phyloP scores from a whole-genome alignment of 2,888 invertebrate species.

The Agrochola macilenta region DNA sequence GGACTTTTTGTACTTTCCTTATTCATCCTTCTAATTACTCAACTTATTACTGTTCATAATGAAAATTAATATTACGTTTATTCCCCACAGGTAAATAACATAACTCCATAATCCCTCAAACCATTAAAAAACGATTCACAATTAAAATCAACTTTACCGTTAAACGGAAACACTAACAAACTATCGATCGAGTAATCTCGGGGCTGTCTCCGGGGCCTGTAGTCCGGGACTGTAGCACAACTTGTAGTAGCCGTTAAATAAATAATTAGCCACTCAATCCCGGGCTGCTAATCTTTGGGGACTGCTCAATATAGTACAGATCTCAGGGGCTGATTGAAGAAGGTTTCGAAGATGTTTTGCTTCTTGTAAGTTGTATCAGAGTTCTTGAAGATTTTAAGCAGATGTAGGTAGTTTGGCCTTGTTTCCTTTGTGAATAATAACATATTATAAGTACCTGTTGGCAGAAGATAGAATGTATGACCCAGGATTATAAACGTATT shows the following conservation, averaged over 20 bases:
- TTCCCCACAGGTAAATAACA: not conserved
- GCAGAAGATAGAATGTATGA: not conserved
- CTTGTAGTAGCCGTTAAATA: constrained; percentile 60
- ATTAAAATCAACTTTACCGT: constrained; percentile 37
- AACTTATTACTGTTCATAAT: not conserved
- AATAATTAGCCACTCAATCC: constrained; percentile 63
- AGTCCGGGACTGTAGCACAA: constrained; percentile 37
- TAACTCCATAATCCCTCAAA: not conserved
- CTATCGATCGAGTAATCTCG: constrained; percentile 53
- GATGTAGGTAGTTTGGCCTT: not conserved
- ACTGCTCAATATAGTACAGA: constrained; percentile 34
- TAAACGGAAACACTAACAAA: constrained; percentile 48
- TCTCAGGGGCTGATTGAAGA: constrained; percentile 24
- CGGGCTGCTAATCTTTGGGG: constrained; percentile 53
- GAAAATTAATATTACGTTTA: not conserved
- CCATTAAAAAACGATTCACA: constrained; percentile 32
- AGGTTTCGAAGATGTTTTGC: not conserved
- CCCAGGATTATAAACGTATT: not conserved
- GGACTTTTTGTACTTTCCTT: not conserved
- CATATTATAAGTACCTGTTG: too few species aligned
- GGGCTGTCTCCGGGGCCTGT: constrained; percentile 40
- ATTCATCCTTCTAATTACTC: not conserved
- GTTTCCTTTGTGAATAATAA: not conserved
- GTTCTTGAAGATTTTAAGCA: not conserved
- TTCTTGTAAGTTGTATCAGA: not conserved